phyloP scores from a whole-genome alignment of 2,888 invertebrate genomes.

The Drosophila cyrtoloma region DNA sequence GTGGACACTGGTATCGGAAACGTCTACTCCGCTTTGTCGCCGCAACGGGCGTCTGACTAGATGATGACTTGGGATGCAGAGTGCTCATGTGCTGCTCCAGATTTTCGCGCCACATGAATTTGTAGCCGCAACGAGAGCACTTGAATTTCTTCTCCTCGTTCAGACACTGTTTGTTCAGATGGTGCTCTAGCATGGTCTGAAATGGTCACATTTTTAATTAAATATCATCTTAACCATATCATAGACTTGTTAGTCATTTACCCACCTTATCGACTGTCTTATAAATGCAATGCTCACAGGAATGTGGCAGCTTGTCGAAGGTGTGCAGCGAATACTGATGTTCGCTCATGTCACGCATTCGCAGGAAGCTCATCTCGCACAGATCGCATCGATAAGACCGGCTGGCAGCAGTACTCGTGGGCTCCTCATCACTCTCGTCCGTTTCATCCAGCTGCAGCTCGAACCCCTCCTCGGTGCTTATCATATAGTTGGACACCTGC shows the following conservation, averaged over 20 bases:
- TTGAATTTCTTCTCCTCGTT: conserved; percentile 77
- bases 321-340: conserved; percentile 82
- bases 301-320: conserved; percentile 86
- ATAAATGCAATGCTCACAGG: conserved; percentile 87
- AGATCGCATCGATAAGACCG: conserved; percentile 76
- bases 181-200: conserved; percentile 85
- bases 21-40: conserved; percentile 85
- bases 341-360: conserved; percentile 80
- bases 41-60: conserved; percentile 60
- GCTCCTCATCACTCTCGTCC: conserved; percentile 81
- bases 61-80: conserved; percentile 77
- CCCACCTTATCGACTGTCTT: conserved; percentile 86
- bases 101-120: conserved; percentile 84
- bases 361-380: conserved; percentile 77
- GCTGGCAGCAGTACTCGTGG: conserved; percentile 3
- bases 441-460: conserved; percentile 84
- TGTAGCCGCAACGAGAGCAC: conserved; percentile 82
- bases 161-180: conserved; percentile 85
- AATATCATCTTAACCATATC: not conserved
- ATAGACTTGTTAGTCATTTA: not conserved
- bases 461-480: conserved; percentile 82
- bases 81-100: conserved; percentile 72
- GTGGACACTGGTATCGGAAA: conserved; percentile 87
- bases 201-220: not conserved
- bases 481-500: conserved; percentile 75